A percentile compares a stretch with the other conserved stretches of the same genome.
Evolutionary conservation across 2,888 invertebrate species (phyloP).

Genomic region (Cosmopolites sordidus): DNA sequence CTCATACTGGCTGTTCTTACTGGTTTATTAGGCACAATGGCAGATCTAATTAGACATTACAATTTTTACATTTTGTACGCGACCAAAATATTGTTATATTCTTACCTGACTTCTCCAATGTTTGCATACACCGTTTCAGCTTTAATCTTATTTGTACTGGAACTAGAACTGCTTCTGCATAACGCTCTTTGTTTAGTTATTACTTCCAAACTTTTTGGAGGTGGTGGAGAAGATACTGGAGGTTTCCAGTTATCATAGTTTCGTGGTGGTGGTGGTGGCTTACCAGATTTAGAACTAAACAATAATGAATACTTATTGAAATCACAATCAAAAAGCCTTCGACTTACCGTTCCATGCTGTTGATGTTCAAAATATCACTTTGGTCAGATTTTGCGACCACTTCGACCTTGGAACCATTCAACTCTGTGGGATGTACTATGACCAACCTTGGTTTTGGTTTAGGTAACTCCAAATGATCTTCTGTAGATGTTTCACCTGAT

Average conservation of each 20-base stretch:
- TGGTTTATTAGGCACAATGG: conserved; percentile 72
- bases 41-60: conserved; percentile 53
- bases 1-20: conserved; percentile 84
- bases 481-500: conserved; percentile 43
- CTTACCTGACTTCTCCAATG: conserved; percentile 55
- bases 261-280: conserved; percentile 73
- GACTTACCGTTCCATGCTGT: conserved; percentile 17
- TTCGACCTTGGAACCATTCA: conserved; percentile 77
- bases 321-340: background rate
- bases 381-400: conserved; percentile 53
- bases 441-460: conserved; percentile 54
- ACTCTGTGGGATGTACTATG: conserved; percentile 83
- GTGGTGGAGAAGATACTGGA: conserved; percentile 61
- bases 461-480: conserved; percentile 24
- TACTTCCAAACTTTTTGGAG: conserved; percentile 61
- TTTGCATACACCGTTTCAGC: conserved; percentile 72
- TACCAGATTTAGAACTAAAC: conserved; percentile 27
- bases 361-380: conserved; percentile 8
- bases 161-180: conserved; percentile 29
- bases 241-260: conserved; percentile 53
- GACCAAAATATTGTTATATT: background rate
- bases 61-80: conserved; percentile 54
- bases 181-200: conserved; percentile 51
- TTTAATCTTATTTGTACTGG: conserved; percentile 32
- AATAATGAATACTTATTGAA: no score